Evolutionary conservation across 2,113 vertebrate genomes (phyloP).

Genomic region (Sturnira hondurensis): DNA sequence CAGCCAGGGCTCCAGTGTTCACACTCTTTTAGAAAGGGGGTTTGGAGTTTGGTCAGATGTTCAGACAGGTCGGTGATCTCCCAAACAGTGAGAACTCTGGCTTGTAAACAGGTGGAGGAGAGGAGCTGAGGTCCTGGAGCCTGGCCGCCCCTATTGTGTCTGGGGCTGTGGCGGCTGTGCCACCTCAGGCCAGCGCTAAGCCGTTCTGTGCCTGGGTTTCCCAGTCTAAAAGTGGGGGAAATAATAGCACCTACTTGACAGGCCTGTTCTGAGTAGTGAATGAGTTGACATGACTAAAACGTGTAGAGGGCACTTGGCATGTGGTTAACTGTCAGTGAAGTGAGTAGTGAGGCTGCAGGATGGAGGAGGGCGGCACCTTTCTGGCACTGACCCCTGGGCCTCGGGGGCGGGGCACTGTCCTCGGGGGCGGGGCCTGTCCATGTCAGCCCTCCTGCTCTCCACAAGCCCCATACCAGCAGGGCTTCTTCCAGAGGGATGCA

Average conservation of each 20-base stretch:
- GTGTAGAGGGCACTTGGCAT: neutral
- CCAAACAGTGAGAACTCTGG: neutral
- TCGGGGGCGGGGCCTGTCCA: neutral
- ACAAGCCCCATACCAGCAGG: neutral
- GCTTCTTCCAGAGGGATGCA: neutral
- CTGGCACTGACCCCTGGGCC: no score
- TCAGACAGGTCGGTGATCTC: neutral
- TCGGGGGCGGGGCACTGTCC: no score
- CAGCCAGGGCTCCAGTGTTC: no score
- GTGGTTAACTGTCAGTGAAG: neutral
- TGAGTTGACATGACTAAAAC: neutral
- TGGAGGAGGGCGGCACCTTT: neutral
- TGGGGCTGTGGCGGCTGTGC: neutral
- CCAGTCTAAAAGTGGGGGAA: neutral
- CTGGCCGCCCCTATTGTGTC: neutral
- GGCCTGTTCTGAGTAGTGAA: neutral
- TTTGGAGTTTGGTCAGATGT: neutral
- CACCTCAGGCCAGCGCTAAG: neutral
- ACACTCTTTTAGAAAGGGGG: neutral
- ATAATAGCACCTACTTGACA: neutral
- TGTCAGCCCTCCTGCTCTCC: neutral
- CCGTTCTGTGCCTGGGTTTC: neutral
- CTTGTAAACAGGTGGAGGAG: neutral
- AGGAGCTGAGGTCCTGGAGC: neutral
- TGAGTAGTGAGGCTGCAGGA: neutral